Evolutionary conservation across 2,113 vertebrate species (phyloP), one percentile per base, ranked within the genome.

Genomic region (Rhabdomys dilectus): DNA sequence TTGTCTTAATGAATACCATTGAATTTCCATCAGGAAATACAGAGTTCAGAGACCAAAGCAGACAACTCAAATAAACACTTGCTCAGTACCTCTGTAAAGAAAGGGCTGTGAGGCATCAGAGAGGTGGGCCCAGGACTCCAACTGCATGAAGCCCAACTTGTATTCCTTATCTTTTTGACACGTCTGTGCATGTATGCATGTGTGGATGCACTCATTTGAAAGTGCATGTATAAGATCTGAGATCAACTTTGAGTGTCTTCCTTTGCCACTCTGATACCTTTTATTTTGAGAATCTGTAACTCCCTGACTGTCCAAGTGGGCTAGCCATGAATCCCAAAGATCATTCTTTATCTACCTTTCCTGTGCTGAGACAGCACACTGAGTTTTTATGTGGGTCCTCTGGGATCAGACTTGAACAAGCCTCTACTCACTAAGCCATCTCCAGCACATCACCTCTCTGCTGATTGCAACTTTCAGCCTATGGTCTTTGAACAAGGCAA

Each of bases 401-500:
- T 86, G 86, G 85, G 7, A 56, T 22, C 86, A 72, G 34, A 72
- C 21, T 68, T 51, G 19, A 36, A 36, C 64, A n/a, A 51, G 31
- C 45, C 19, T 87, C 45, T 29, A 17, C 48, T n/a, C 31, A 24
- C 36, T 56, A 26, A 72, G 66, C 48, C 48, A 16, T 51, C 48
- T 26, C 68, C 36, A n/a, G 66, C 2, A 12, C 48, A 5, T 53
- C 7, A 12, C 17, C 56, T 0, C 34, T 48, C 73, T 92, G 72
- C 75, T 51, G 31, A 31, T 87, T 80, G 29, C 80, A 31, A 85
- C 0, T 6, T 62, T 86, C 72, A 91, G 36, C 45, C 13, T 87
- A 1, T 72, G 39, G 45, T 80, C 86, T 96, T 89, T 86, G 72
- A 95, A 96, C 2, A 87, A 92, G 81, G 17, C 53, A 76, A 42